Evolutionary conservation across 2,797 vertebrate genomes (phyloP).

Genomic region (Myotis myotis): DNA sequence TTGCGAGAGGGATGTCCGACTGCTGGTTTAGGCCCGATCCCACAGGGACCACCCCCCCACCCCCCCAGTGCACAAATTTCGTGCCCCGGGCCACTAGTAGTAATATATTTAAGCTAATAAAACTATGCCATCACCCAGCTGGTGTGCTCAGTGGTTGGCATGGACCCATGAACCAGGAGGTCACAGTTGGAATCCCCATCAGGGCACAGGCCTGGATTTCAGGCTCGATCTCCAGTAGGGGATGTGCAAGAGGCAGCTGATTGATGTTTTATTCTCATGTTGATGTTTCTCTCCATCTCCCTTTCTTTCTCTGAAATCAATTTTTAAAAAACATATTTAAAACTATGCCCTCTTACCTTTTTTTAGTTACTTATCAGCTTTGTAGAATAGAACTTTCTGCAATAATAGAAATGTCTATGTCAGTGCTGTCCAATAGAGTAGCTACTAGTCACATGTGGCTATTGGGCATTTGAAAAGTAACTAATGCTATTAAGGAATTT

Average conservation of each 20-base stretch:
- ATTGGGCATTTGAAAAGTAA: background rate
- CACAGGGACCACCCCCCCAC: too few species aligned
- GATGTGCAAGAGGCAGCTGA: background rate
- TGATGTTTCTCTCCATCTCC: background rate
- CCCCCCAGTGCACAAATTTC: too few species aligned
- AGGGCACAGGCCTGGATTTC: background rate
- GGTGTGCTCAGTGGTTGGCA: background rate
- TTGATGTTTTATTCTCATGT: background rate
- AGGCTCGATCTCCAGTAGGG: background rate
- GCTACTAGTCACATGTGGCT: background rate
- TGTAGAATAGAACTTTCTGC: background rate
- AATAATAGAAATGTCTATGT: background rate
- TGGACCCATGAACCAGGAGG: background rate
- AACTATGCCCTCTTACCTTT: background rate
- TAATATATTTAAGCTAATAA: slow-evolving; percentile 15
- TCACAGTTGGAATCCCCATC: background rate
- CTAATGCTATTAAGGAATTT: slow-evolving; percentile 13
- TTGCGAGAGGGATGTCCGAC: too few species aligned
- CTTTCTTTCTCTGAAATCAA: background rate
- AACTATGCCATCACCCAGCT: background rate
- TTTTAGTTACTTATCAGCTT: background rate
- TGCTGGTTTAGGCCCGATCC: too few species aligned
- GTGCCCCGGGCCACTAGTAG: background rate
- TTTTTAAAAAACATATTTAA: background rate
- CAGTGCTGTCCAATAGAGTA: background rate